These are phyloP conservation scores for Nicator chloris DNA, from an alignment of 2,113 vertebrate genomes.

Conservation along the genomic window DNA sequence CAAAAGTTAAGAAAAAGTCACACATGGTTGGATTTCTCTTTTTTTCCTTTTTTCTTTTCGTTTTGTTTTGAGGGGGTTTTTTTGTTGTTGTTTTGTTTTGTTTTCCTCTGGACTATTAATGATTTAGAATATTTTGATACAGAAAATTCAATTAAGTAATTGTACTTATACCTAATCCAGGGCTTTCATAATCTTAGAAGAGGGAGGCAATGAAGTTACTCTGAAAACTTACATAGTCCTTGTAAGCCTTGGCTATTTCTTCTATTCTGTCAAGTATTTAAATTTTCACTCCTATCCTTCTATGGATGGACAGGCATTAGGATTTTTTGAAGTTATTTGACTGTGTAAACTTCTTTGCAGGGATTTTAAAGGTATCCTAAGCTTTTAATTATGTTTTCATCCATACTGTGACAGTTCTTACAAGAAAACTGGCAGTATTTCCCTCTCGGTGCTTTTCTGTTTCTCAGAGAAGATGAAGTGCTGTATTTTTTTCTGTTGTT, in stretches of 20 bases:
- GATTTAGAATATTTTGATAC: neutral
- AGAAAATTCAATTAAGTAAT: neutral
- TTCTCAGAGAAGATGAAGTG: neutral
- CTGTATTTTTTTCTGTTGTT: neutral
- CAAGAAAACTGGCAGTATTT: neutral
- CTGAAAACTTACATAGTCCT: neutral
- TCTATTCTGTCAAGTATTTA: neutral
- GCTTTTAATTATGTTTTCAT: neutral
- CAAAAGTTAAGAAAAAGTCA: neutral
- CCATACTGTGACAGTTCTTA: neutral
- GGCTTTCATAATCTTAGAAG: slow-evolving; percentile 11
- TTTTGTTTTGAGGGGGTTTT: too few species aligned
- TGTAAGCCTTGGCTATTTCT: neutral
- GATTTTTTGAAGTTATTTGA: neutral
- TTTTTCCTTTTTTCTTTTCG: too few species aligned
- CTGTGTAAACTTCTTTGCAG: neutral
- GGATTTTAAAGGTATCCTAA: neutral
- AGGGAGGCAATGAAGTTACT: neutral
- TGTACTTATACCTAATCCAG: neutral
- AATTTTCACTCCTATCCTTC: neutral
- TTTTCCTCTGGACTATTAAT: neutral
- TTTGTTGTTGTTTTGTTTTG: too few species aligned
- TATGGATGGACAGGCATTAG: neutral
- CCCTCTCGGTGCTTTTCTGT: neutral
- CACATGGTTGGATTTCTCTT: neutral